A percentile compares a stretch with the other conserved stretches of the same genome.
phyloP scores from a whole-genome alignment of 2,888 invertebrate species.

The Drosophila barbarae region DNA sequence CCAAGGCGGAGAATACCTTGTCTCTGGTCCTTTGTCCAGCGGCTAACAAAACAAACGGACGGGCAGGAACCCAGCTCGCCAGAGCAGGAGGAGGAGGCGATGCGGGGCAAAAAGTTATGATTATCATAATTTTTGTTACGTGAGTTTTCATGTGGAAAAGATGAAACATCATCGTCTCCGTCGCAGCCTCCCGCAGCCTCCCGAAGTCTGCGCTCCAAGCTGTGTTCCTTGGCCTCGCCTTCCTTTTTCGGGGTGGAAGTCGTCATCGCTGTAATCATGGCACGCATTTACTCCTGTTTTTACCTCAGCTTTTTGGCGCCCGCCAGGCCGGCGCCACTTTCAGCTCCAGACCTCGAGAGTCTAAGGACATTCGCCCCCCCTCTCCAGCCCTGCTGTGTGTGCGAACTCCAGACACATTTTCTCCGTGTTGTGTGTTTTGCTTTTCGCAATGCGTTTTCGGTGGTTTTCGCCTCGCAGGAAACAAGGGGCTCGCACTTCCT shows the following conservation, averaged over 20 bases:
- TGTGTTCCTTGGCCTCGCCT: not conserved
- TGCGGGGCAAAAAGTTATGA: slow-evolving; percentile 67
- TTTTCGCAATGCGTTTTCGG: slow-evolving; percentile 47
- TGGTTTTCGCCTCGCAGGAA: slow-evolving; percentile 28
- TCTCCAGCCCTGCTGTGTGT: too few relatives aligned
- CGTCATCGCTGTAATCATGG: slow-evolving; percentile 79
- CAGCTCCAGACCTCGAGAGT: slow-evolving; percentile 27
- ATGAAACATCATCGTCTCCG: slow-evolving; percentile 73
- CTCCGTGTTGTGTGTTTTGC: slow-evolving; percentile 52
- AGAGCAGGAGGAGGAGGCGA: not conserved
- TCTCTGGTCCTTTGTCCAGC: slow-evolving; percentile 59
- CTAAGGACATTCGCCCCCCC: too few relatives aligned
- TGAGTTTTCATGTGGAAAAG: slow-evolving; percentile 77
- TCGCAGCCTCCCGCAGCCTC: slow-evolving; percentile 14
- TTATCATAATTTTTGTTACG: slow-evolving; percentile 78
- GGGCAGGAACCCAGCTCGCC: slow-evolving; percentile 1
- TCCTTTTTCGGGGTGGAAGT: slow-evolving; percentile 64
- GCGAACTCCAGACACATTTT: slow-evolving; percentile 48
- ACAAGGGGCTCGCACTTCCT: slow-evolving; percentile 41
- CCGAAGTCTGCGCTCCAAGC: slow-evolving; percentile 12
- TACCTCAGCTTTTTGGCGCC: slow-evolving; percentile 79
- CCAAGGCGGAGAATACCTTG: slow-evolving; percentile 52
- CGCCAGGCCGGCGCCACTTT: slow-evolving; percentile 74
- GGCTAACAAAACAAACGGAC: slow-evolving; percentile 47
- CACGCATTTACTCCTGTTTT: slow-evolving; percentile 78